Conservation (phyloP, 2,888 invertebrate species). For the Ctenicera cuprea region DNA sequence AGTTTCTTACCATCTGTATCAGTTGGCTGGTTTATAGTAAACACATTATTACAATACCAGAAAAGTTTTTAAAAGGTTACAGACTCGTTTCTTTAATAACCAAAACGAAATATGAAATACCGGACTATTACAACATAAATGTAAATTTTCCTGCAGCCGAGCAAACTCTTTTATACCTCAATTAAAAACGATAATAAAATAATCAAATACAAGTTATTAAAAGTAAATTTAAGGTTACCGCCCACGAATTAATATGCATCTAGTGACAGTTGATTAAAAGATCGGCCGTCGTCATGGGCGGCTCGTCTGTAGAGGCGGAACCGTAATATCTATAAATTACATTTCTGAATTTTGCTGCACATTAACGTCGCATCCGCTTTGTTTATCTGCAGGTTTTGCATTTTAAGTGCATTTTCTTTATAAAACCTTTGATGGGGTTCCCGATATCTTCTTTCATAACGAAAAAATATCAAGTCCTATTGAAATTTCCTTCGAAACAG, state of each 20-base stretch:
- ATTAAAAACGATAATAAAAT: constrained; percentile 47
- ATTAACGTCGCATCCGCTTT: constrained; percentile 45
- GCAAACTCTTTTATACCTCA: constrained; percentile 35
- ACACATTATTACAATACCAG: too few species aligned
- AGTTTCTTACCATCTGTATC: too few species aligned
- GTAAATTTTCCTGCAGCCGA: constrained; percentile 11
- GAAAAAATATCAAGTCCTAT: too few species aligned
- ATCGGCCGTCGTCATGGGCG: constrained; percentile 43
- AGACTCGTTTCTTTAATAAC: too few species aligned
- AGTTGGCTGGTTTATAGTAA: too few species aligned
- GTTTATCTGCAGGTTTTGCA: constrained; percentile 40
- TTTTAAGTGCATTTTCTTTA: constrained; percentile 34
- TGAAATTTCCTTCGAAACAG: background rate
- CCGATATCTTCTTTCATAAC: background rate
- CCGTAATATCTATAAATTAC: constrained; percentile 47
- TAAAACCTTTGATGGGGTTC: background rate
- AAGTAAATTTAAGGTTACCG: constrained; percentile 47
- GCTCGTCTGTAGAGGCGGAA: constrained; percentile 48
- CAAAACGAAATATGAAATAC: too few species aligned
- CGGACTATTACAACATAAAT: constrained; percentile 1
- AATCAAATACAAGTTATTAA: constrained; percentile 46
- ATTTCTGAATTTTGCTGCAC: constrained; percentile 42
- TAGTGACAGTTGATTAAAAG: constrained; percentile 49
- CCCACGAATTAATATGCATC: constrained; percentile 46
- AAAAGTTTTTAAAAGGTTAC: too few species aligned